A percentile compares a stretch with the other conserved stretches of the same genome.
These are phyloP conservation scores for Lepidothrix coronata DNA, from an alignment of 2,113 vertebrate genomes.

Conservation along the genomic window DNA sequence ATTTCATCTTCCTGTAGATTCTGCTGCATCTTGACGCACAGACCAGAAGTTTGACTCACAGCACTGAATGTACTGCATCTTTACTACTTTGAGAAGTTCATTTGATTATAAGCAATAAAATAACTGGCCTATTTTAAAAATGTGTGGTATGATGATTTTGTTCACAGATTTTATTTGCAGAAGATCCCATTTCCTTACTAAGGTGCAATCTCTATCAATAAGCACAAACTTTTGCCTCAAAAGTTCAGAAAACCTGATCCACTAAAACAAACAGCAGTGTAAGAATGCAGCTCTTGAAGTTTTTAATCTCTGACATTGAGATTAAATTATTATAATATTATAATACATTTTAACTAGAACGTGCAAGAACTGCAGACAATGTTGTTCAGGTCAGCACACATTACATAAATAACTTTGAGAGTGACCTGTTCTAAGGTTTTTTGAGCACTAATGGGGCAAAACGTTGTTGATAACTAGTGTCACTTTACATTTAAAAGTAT, in stretches of 20 bases:
- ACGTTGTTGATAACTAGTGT: not conserved
- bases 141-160: not conserved
- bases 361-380: fast-evolving
- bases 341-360: not conserved
- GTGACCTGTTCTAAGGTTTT: not conserved
- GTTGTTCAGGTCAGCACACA: not conserved
- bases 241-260: not conserved
- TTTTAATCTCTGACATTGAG: not conserved
- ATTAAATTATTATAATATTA: too few relatives aligned
- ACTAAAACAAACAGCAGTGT: not conserved
- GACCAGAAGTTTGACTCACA: not conserved
- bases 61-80: fast-evolving
- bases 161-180: not conserved
- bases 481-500: not conserved
- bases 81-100: not conserved
- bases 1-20: not conserved
- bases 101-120: not conserved
- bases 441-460: not conserved
- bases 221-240: not conserved
- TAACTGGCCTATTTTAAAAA: not conserved
- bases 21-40: not conserved
- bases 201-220: not conserved
- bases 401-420: not conserved
- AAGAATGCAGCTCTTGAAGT: not conserved
- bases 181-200: not conserved